Base-by-base conservation (phyloP, 2,113 vertebrate genomes). In the Myanophis thanlyinensis region DNA sequence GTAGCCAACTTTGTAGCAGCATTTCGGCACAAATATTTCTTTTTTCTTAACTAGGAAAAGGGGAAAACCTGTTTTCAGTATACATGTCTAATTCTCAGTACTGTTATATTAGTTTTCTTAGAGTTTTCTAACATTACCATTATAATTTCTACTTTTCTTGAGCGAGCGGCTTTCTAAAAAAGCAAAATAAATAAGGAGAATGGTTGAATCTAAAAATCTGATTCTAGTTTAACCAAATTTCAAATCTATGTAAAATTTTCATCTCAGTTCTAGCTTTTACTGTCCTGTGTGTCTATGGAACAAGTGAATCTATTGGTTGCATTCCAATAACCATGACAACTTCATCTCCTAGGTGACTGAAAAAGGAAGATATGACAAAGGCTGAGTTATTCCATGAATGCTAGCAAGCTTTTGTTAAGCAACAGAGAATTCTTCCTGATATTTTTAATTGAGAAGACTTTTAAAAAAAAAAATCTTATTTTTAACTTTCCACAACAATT, bases 401-500 rank as follows among this genome's bases (percentile, higher is more conserved):
- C 46, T 15, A 13, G 49, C 47, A 20, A 92, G 44, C 18, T 84
- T 47, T 25, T 89, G 15, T 62, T 11, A 54, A 6, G 30, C 91
- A 95, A 94, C 13, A 15, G 15, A 93, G 62, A 90, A 44, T 18
- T 56, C 67, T 4, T 44, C 47, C 44, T 94, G 6, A 3, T 59
- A 3, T 62, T 6, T 12, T 94, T 95, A 59, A 91, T 91, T 49
- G 87, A 85, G 18, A 40, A 48, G n/a, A n/a, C n/a, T n/a, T n/a
- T n/a, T n/a, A n/a, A n/a, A n/a, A n/a, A n/a, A n/a, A n/a, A n/a
- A n/a, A n/a, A n/a, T n/a, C n/a, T n/a, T n/a, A n/a, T n/a, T n/a
- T n/a, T n/a, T n/a, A n/a, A n/a, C n/a, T n/a, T n/a, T n/a, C n/a
- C n/a, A n/a, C n/a, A n/a, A n/a, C n/a, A n/a, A n/a, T n/a, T n/a